phyloP scores from a whole-genome alignment of 2,888 invertebrate genomes.

The Erannis defoliaria region DNA sequence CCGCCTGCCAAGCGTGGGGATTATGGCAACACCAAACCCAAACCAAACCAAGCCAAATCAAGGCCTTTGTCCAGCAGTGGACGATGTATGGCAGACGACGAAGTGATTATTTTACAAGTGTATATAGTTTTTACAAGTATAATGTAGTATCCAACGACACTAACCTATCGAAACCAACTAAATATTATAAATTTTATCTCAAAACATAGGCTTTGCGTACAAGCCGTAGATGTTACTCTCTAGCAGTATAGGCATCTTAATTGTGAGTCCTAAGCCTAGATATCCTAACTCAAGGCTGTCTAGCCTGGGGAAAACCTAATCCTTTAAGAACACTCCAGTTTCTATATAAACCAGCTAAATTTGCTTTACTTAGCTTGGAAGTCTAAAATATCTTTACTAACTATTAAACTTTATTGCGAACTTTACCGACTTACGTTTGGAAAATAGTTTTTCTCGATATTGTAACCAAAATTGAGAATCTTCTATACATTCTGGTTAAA shows the following conservation, averaged over 20 bases:
- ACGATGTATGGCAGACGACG: no score
- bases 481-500: no score
- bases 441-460: no score
- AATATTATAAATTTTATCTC: background rate
- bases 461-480: no score
- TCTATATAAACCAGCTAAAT: slow-evolving; percentile 6
- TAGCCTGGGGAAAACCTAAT: background rate
- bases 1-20: no score
- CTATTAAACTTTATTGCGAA: background rate
- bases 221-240: background rate
- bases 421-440: background rate
- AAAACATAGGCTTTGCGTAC: background rate
- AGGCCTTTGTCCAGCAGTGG: no score
- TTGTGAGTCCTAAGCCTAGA: slow-evolving; percentile 5
- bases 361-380: background rate
- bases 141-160: no score
- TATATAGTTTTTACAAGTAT: no score
- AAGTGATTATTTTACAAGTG: no score
- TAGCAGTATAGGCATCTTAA: background rate
- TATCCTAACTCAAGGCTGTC: slow-evolving; percentile 3
- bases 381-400: background rate
- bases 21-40: no score
- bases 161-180: no score
- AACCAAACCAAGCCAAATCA: no score
- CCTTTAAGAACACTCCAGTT: slow-evolving; percentile 4